A percentile compares a stretch with the other conserved stretches of the same genome.
phyloP scores from a whole-genome alignment of 2,888 invertebrate genomes.

The Catocala nupta region DNA sequence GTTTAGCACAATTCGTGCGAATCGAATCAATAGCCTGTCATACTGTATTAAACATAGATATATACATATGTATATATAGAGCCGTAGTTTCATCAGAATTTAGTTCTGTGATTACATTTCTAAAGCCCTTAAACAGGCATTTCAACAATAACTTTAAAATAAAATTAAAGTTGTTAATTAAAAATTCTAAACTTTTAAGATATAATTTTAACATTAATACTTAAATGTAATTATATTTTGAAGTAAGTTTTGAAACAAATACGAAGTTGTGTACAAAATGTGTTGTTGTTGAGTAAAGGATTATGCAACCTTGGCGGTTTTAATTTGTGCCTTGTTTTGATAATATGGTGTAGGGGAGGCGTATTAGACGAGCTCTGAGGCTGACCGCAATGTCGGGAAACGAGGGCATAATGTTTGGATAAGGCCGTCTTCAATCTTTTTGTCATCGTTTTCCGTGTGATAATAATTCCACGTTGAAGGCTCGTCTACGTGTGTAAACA shows the following conservation, averaged over 20 bases:
- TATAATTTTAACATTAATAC: background rate
- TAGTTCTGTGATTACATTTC: no score
- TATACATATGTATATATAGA: no score
- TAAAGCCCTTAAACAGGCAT: background rate
- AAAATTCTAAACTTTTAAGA: background rate
- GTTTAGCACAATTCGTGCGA: no score
- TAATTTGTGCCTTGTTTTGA: slow-evolving; percentile 3
- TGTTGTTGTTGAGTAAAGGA: slow-evolving; percentile 11
- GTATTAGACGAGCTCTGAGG: background rate
- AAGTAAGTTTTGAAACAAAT: slow-evolving; percentile 1
- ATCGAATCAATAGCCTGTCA: no score
- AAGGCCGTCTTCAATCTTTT: no score
- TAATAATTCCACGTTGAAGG: no score
- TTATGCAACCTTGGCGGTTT: slow-evolving; percentile 13
- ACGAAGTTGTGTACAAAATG: slow-evolving; percentile 1
- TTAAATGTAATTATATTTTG: slow-evolving; percentile 2
- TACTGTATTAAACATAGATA: no score
- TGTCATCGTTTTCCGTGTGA: no score
- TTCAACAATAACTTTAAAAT: background rate
- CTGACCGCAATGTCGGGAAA: background rate
- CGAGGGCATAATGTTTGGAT: background rate
- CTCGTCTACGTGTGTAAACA: no score
- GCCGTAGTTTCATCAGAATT: no score
- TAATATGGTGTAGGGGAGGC: background rate
- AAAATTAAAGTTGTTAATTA: background rate